Evolutionary conservation across 1,140 invertebrate species (phyloP), one percentile per base, ranked within the genome.

Genomic region (Drosophila sturtevanti): DNA sequence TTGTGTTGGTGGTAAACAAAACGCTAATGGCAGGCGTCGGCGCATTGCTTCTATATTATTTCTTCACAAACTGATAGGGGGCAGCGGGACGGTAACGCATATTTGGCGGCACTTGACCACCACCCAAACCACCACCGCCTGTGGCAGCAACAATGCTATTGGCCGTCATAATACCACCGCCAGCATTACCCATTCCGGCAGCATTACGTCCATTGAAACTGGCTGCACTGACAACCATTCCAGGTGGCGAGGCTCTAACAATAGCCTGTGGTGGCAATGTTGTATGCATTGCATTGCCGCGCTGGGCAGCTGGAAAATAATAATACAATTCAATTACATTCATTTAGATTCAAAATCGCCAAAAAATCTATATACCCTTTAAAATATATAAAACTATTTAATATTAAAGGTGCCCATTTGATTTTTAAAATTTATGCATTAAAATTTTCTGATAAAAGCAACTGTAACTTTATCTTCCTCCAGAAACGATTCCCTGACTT

Each of bases 61-160:
- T 91, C 73, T 91, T 91, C 56, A 90, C 81, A 79, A 86, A 90
- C 70, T 91, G 86, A 77, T 91, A 91, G 22, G 90, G 76, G 55
- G 78, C 85, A 61, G 87, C 75, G 58, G 90, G 73, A 81, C 90
- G 90, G 70, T 91, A 91, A 63, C 90, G 79, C 71, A 90, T 72
- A 58, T 79, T 84, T 21, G 77, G 82, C 35, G 72, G 81, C 59
- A 87, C 77, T 54, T 74, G 65, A 31, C 79, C 81, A 24, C 79
- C 81, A 12, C 84, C 82, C 11, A 86, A 60, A 14, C 81, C 78
- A 22, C 81, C 81, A 22, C 81, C 85, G 54, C 86, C 81, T 10
- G 84, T 72, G 62, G 84, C 68, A 72, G 82, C 54, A 24, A 87
- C 82, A 44, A 87, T 89, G 72, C 84, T 87, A 58, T 89, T 89